Evolutionary conservation across 1,140 invertebrate genomes (phyloP).

Genomic region (Berghia stephanieae): DNA sequence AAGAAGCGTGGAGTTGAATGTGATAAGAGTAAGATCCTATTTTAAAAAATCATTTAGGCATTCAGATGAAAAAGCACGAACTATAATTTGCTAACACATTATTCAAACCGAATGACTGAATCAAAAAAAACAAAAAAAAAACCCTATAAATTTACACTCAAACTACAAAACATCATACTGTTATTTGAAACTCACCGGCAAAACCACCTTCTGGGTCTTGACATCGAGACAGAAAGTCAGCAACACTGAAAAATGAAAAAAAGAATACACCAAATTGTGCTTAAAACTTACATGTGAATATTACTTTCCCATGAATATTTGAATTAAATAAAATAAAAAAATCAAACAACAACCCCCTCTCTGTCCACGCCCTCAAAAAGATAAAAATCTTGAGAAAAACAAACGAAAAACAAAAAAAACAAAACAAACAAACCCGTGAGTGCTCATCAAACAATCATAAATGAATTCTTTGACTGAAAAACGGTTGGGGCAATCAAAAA

Average conservation of each 20-base stretch:
- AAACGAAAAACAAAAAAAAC: too few species aligned
- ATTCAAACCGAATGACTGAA: neutral
- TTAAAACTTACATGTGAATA: too few species aligned
- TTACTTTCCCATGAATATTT: too few species aligned
- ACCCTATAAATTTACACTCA: neutral
- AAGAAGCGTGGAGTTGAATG: too few species aligned
- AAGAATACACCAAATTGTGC: neutral
- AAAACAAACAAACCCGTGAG: too few species aligned
- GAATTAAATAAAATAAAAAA: neutral
- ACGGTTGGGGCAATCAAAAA: neutral
- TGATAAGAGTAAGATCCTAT: too few species aligned
- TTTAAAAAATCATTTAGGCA: too few species aligned
- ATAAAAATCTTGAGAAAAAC: neutral
- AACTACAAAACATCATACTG: neutral
- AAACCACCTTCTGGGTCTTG: slow-evolving; percentile 87
- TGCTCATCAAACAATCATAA: neutral
- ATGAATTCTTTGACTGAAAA: neutral
- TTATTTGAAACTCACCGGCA: slow-evolving; percentile 71
- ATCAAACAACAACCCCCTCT: neutral
- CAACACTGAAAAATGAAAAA: slow-evolving; percentile 56
- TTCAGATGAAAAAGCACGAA: too few species aligned
- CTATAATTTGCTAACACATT: too few species aligned
- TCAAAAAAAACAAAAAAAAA: neutral
- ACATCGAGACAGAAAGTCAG: slow-evolving; percentile 74
- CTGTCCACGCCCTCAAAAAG: too few species aligned